Percentiles rank a stretch among this genome's conserved stretches.
phyloP scores from a whole-genome alignment of 2,888 invertebrate species.

The Crematogaster levior region DNA sequence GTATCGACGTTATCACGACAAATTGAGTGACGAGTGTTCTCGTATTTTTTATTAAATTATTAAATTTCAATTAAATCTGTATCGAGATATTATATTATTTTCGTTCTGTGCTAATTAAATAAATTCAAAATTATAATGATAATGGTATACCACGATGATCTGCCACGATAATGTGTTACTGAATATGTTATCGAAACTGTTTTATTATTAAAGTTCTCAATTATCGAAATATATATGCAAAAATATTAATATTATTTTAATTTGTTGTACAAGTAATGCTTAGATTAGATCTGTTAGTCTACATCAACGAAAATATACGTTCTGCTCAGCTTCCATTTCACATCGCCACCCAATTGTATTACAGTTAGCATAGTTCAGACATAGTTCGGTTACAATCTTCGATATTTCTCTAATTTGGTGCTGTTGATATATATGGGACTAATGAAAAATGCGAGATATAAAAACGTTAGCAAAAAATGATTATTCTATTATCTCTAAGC shows the following conservation, averaged over 20 bases:
- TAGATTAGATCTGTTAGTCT: not conserved
- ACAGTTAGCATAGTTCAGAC: constrained; percentile 18
- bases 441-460: not conserved
- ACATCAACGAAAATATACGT: not conserved
- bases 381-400: not conserved
- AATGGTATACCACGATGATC: not conserved
- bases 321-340: not conserved
- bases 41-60: not conserved
- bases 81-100: not conserved
- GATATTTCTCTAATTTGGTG: constrained; percentile 4
- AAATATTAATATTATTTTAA: not conserved
- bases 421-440: not conserved
- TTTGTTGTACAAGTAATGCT: not conserved
- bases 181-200: not conserved
- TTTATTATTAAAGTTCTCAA: not conserved
- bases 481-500: not conserved
- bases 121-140: not conserved
- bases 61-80: not conserved
- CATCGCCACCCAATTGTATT: constrained; percentile 42
- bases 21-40: not conserved
- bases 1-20: not conserved
- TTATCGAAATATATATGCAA: not conserved
- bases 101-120: not conserved
- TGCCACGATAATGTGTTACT: no score
- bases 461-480: not conserved